Percentiles rank a stretch among this genome's conserved stretches.
phyloP scores from a whole-genome alignment of 2,797 vertebrate species.

The Eupleurogrammus muticus region DNA sequence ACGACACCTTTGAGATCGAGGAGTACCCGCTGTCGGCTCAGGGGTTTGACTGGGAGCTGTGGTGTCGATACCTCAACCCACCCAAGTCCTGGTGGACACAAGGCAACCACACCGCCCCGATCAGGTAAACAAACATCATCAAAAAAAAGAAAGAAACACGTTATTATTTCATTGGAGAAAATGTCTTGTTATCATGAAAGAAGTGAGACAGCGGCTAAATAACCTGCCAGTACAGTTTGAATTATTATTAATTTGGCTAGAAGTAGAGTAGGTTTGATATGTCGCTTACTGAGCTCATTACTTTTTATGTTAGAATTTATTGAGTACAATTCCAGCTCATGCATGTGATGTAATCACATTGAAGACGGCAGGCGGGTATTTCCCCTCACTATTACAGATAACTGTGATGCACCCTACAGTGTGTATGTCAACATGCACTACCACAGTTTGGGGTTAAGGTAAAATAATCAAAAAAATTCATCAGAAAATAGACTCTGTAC shows the following conservation, averaged over 20 bases:
- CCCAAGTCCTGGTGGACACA: conserved; percentile 96
- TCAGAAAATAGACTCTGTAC: too few relatives aligned
- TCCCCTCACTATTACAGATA: not conserved
- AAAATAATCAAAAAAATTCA: too few relatives aligned
- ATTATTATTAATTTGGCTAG: conserved; percentile 32
- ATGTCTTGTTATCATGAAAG: not conserved
- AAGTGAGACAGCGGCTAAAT: conserved; percentile 1
- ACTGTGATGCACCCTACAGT: not conserved
- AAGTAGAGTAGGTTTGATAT: conserved; percentile 42
- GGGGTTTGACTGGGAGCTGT: conserved; percentile 98
- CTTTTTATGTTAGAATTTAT: conserved; percentile 40
- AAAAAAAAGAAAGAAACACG: not conserved
- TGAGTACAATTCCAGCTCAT: conserved; percentile 3
- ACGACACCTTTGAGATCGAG: conserved; percentile 96
- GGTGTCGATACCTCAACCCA: conserved; percentile 97
- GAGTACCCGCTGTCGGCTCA: conserved; percentile 95
- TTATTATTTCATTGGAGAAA: not conserved
- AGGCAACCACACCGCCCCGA: conserved; percentile 92
- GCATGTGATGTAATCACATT: not conserved
- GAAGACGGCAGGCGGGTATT: not conserved
- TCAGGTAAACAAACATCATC: conserved; percentile 84
- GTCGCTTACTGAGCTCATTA: conserved; percentile 41
- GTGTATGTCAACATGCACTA: too few relatives aligned
- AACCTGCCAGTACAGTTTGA: conserved; percentile 7
- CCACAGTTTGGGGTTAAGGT: too few relatives aligned